Conservation (phyloP, 2,113 vertebrate species). For the Platysteira castanea region DNA sequence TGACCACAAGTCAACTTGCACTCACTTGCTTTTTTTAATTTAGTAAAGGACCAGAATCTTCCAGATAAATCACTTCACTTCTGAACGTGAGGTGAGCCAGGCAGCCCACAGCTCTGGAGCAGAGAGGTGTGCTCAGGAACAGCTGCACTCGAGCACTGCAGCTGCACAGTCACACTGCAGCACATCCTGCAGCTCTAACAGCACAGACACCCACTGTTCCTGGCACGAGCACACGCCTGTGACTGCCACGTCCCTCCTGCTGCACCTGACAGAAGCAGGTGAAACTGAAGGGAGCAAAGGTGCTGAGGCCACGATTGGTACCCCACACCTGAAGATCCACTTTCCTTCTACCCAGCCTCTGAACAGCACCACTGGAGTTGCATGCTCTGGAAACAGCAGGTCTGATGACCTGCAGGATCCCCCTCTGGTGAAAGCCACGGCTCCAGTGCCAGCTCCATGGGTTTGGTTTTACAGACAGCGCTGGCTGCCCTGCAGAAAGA, state of each 20-base stretch:
- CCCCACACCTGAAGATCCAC: neutral
- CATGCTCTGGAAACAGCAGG: fast-evolving
- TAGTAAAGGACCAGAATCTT: neutral
- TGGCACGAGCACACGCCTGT: fast-evolving
- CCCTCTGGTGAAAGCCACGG: neutral
- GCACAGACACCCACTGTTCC: neutral
- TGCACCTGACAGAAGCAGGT: neutral
- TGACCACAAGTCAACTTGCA: neutral
- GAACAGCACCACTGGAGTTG: fast-evolving
- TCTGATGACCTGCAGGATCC: neutral
- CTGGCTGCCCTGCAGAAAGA: neutral
- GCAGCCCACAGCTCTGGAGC: neutral
- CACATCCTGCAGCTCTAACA: neutral
- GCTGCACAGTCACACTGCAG: neutral
- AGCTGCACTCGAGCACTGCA: neutral
- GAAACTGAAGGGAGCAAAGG: neutral
- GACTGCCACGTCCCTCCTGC: neutral
- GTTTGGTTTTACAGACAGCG: neutral
- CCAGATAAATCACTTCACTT: neutral
- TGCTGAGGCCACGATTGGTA: neutral
- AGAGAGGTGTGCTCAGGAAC: neutral
- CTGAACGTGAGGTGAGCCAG: neutral
- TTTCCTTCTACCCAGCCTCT: neutral
- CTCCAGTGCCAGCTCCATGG: neutral
- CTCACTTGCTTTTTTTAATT: neutral